Base-by-base conservation (phyloP, 2,888 invertebrate species). In the Drosophila yooni region DNA sequence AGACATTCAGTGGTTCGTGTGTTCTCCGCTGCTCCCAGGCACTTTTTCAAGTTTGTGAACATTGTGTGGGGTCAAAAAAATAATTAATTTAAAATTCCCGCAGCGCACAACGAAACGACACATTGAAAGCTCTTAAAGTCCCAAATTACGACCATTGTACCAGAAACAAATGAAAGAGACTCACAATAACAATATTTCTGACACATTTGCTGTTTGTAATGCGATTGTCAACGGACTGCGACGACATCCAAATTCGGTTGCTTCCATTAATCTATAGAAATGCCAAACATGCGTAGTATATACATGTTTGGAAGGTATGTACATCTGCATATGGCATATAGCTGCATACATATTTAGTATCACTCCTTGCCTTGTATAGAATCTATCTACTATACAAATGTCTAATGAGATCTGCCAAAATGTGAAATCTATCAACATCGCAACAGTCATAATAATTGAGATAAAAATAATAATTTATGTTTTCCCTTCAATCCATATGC, bases 61-160 rank as follows among this genome's bases (percentile, higher is more conserved):
- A 76, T 73, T 88, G 88, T 83, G 88, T 88, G 88, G 89, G 89
- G 88, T 88, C 88, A 89, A 88, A 89, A 81, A 88, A 86, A 83
- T 89, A 89, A 88, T 88, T 88, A 88, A 88, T 88, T 88, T 88
- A 82, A 90, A 86, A 88, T 88, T 88, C 90, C 63, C 66, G 70
- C 78, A 70, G 72, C 87, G 88, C 86, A 67, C 86, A 65, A 8
- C 77, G 79, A 88, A 88, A 88, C 88, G 90, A 88, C 90, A 89
- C 86, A 88, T 89, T 90, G 88, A 88, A 89, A 88, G 83, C 82
- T 88, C 83, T 89, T 88, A 85, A 88, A 89, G 88, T 78, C 81
- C 88, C 90, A 89, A 86, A 89, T 88, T 88, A 88, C 87, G 88
- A 84, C 77, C 81, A 88, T 83, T 88, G 89, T 89, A 89, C 84